Conservation (phyloP, 2,888 invertebrate genomes). For the Pyrochroa serraticornis region DNA sequence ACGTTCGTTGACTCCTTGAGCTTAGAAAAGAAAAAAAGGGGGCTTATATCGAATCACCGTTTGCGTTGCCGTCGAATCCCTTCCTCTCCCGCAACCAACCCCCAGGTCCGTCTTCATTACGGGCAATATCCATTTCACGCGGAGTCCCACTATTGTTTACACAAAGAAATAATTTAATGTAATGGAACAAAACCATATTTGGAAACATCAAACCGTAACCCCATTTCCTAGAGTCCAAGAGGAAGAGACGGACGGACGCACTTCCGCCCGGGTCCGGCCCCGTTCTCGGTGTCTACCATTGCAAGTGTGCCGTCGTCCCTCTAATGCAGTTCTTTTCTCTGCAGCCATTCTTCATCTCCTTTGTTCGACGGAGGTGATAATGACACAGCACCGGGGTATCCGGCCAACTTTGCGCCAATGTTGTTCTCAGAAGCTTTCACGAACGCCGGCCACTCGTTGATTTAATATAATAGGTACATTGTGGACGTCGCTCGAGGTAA, state of each 20-base stretch:
- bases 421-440: conserved; percentile 51
- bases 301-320: conserved; percentile 39
- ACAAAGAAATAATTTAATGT: conserved; percentile 43
- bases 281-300: conserved; percentile 37
- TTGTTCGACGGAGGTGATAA: conserved; percentile 58
- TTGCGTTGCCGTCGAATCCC: too few species aligned
- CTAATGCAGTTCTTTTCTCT: conserved; percentile 57
- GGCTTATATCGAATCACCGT: too few species aligned
- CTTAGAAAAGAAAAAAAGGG: too few species aligned
- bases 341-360: conserved; percentile 54
- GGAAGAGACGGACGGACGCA: conserved; percentile 37
- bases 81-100: too few species aligned
- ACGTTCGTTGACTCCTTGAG: too few species aligned
- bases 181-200: conserved; percentile 50
- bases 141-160: conserved; percentile 9
- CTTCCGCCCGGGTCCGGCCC: conserved; percentile 35
- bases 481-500: conserved; percentile 53
- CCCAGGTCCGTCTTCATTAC: too few species aligned
- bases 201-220: conserved; percentile 51
- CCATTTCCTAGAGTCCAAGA: conserved; percentile 43
- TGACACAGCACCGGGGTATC: conserved; percentile 55
- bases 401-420: conserved; percentile 55
- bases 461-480: conserved; percentile 57
- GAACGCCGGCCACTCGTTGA: conserved; percentile 46
- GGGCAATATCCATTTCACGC: too few species aligned